phyloP scores from a whole-genome alignment of 2,888 invertebrate genomes.

The Xestia sexstrigata region DNA sequence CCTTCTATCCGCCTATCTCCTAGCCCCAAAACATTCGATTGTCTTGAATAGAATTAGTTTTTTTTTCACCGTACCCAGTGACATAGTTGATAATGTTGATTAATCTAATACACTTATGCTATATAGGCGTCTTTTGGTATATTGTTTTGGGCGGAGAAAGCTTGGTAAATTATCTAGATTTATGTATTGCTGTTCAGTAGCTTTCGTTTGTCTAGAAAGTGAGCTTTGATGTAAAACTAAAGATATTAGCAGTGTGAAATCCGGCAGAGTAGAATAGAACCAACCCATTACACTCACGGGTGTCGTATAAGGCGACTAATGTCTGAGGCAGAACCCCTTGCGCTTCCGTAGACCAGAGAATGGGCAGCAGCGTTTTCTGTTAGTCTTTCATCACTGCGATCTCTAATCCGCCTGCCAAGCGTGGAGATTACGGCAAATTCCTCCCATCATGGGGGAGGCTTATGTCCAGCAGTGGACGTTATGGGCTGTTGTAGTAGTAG shows the following conservation, averaged over 20 bases:
- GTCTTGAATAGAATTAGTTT: constrained; percentile 57
- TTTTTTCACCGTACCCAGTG: constrained; percentile 59
- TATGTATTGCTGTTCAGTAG: not conserved
- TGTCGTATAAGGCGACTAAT: no score
- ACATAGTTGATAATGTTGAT: constrained; percentile 56
- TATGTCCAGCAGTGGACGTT: no score
- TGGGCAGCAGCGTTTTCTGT: no score
- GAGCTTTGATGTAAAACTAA: not conserved
- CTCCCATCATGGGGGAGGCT: no score
- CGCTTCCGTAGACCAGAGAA: no score
- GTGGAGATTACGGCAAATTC: no score
- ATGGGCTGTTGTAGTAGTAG: no score
- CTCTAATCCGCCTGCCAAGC: no score
- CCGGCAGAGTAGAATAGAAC: no score
- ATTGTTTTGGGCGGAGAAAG: constrained; percentile 41
- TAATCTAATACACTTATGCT: constrained; percentile 22
- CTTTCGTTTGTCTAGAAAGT: not conserved
- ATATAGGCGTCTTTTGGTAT: not conserved
- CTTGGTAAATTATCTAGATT: constrained; percentile 1
- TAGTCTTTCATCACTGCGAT: no score
- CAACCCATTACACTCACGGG: no score
- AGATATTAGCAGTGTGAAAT: not conserved
- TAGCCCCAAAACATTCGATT: constrained; percentile 55
- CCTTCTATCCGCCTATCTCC: constrained; percentile 45
- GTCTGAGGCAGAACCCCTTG: no score